Conservation (phyloP, 2,797 vertebrate genomes). For the Chromobotia macracanthus region DNA sequence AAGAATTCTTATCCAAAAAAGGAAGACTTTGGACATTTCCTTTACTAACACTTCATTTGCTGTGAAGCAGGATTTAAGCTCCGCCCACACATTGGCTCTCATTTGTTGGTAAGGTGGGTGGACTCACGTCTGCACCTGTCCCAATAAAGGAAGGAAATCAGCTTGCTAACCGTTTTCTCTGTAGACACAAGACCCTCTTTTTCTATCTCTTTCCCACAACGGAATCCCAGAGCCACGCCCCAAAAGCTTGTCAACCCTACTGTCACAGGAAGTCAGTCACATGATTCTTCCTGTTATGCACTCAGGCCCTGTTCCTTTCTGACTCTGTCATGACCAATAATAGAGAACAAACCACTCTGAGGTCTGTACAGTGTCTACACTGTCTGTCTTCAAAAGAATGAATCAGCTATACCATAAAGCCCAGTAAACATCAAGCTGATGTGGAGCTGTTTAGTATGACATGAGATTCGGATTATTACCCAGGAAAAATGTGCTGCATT, state of each 20-base stretch:
- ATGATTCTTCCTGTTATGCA: constrained; percentile 53
- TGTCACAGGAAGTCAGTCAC: constrained; percentile 53
- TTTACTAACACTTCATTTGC: not conserved
- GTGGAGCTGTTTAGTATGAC: not conserved
- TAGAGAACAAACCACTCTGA: constrained; percentile 5
- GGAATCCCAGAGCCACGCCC: constrained; percentile 26
- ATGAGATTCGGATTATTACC: not conserved
- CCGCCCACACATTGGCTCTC: not conserved
- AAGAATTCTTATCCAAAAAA: not conserved
- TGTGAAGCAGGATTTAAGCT: constrained; percentile 18
- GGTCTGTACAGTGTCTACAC: constrained; percentile 16
- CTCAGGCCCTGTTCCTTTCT: not conserved
- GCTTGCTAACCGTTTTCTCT: constrained; percentile 23
- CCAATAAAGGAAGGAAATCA: constrained; percentile 37
- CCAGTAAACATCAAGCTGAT: not conserved
- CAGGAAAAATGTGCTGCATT: not conserved
- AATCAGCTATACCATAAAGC: not conserved
- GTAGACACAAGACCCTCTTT: constrained; percentile 2
- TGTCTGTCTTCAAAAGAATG: constrained; percentile 8
- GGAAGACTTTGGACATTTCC: not conserved
- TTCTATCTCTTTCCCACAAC: constrained; percentile 23
- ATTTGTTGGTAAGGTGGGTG: constrained; percentile 9
- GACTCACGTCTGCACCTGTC: constrained; percentile 43
- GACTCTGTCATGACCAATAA: constrained; percentile 34
- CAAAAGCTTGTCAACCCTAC: constrained; percentile 36